Conservation (phyloP, 1,140 invertebrate species). For the Orussus abietinus region DNA sequence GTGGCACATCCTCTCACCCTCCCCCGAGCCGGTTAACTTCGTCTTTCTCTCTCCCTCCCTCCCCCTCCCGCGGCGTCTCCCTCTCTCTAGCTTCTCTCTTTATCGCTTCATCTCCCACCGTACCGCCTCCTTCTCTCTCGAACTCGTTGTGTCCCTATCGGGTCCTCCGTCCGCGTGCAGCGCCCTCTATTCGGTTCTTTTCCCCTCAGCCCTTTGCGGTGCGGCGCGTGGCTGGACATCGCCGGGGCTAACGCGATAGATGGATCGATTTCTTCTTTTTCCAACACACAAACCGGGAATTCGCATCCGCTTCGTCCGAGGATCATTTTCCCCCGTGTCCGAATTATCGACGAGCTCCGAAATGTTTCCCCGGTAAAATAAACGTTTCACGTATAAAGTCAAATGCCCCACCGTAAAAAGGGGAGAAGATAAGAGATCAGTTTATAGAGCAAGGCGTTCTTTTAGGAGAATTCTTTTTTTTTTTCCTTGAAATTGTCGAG, state of each 20-base stretch:
- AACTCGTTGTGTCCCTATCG: constrained; percentile 11
- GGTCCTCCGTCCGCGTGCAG: constrained; percentile 12
- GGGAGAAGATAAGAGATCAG: too few species aligned
- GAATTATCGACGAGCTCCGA: constrained; percentile 2
- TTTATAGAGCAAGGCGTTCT: too few species aligned
- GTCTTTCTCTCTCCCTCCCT: constrained; percentile 13
- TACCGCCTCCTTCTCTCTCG: constrained; percentile 15
- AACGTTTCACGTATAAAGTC: too few species aligned
- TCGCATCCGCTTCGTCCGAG: too few species aligned
- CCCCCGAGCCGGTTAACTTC: too few species aligned
- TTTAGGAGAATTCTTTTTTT: too few species aligned
- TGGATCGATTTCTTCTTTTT: constrained; percentile 37
- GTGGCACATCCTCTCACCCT: constrained; percentile 1
- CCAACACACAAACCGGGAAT: too few species aligned
- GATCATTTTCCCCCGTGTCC: too few species aligned
- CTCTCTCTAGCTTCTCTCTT: constrained; percentile 21
- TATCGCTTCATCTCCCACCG: constrained; percentile 30
- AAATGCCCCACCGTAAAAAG: too few species aligned
- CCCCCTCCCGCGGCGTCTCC: constrained; percentile 11
- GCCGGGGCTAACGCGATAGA: constrained; percentile 23
- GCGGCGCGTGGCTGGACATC: constrained; percentile 33
- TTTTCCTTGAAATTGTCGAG: too few species aligned
- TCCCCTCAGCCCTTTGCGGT: constrained; percentile 31
- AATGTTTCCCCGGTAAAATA: constrained; percentile 12
- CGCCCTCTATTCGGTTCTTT: constrained; percentile 17